Conservation (phyloP, 2,113 vertebrate species). For the Sakesphorus luctuosus region DNA sequence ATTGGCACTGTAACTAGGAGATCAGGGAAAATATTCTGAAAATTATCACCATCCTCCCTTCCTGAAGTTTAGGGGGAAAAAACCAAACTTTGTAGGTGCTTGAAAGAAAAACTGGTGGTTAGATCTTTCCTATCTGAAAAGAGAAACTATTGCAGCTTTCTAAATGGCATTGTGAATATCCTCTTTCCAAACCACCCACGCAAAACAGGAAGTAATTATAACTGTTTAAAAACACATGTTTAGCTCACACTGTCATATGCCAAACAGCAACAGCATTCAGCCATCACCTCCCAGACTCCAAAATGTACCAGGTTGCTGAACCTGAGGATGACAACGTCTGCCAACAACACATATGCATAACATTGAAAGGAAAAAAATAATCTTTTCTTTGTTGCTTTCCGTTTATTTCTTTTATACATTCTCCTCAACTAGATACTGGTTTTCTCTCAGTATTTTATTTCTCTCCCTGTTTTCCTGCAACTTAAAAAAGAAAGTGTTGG, state of each 20-base stretch:
- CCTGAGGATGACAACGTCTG: neutral
- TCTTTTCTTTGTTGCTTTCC: neutral
- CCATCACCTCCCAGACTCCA: neutral
- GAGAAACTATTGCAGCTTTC: neutral
- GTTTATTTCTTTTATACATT: neutral
- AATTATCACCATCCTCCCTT: neutral
- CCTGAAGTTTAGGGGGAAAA: neutral
- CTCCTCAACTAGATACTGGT: neutral
- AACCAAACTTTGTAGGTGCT: neutral
- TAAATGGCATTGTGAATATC: neutral
- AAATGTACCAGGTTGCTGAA: neutral
- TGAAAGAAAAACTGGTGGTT: neutral
- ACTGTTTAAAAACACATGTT: neutral
- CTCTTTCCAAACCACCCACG: neutral
- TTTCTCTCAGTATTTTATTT: neutral
- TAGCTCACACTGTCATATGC: neutral
- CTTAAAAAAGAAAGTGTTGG: neutral
- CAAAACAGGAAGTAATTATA: constrained; percentile 19
- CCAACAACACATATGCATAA: neutral
- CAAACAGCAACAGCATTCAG: neutral
- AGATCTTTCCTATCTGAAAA: neutral
- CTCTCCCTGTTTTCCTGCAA: neutral
- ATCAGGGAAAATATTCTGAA: neutral
- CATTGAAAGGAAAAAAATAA: neutral
- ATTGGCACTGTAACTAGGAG: neutral